A percentile compares a stretch with the other conserved stretches of the same genome.
phyloP scores from a whole-genome alignment of 2,113 vertebrate genomes.

The Trachemys scripta region DNA sequence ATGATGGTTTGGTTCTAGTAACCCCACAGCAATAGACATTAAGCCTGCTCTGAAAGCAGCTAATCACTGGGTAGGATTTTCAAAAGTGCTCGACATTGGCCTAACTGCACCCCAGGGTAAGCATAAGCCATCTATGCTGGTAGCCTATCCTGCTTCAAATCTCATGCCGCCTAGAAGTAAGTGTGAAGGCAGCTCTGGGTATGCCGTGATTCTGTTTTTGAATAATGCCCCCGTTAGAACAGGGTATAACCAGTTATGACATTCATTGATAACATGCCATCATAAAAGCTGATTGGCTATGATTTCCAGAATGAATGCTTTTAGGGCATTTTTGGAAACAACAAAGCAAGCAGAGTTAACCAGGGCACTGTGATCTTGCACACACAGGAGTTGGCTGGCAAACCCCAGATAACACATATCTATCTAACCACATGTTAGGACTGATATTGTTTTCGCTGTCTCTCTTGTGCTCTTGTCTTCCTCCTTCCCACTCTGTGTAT shows the following conservation, averaged over 20 bases:
- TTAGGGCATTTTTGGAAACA: neutral
- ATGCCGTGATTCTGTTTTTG: neutral
- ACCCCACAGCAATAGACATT: neutral
- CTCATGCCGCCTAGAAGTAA: neutral
- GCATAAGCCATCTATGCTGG: neutral
- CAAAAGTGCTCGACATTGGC: neutral
- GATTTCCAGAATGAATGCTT: neutral
- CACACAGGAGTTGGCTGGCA: slow-evolving; percentile 65
- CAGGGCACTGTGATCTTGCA: slow-evolving; percentile 28
- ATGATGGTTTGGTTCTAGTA: neutral
- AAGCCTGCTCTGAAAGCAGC: neutral
- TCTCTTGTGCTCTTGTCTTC: neutral
- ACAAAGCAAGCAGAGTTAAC: slow-evolving; percentile 6
- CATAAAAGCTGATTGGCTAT: neutral
- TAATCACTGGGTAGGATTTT: neutral
- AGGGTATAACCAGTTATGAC: neutral
- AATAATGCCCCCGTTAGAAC: neutral
- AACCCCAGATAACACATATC: slow-evolving; percentile 62
- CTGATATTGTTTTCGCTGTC: slow-evolving; percentile 45
- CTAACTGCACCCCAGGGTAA: neutral
- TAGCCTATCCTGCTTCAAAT: neutral
- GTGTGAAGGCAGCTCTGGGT: neutral
- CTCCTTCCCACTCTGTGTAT: neutral
- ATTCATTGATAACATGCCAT: neutral
- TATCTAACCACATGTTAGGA: slow-evolving; percentile 46